Evolutionary conservation across 2,797 vertebrate genomes (phyloP).

Genomic region (Myotis myotis): DNA sequence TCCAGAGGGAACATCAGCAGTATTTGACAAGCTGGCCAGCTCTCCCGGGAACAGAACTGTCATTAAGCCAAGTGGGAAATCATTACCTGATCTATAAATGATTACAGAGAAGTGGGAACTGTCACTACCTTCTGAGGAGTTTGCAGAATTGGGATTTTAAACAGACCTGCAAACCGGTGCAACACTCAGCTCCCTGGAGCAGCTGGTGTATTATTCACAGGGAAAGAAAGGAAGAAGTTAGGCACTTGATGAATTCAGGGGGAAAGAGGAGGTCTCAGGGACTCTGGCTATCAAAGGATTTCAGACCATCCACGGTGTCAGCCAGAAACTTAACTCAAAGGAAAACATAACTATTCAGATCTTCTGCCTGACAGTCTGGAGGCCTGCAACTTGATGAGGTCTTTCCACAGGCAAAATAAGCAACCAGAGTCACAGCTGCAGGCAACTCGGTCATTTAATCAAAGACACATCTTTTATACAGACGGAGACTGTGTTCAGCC

Average conservation of each 20-base stretch:
- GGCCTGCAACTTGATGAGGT: background rate
- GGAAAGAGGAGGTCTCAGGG: conserved; percentile 40
- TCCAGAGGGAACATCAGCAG: conserved; percentile 86
- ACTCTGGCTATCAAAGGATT: conserved; percentile 61
- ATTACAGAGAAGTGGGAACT: conserved; percentile 80
- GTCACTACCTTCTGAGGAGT: conserved; percentile 66
- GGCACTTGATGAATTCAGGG: background rate
- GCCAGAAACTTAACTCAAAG: conserved; percentile 63
- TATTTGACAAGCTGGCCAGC: conserved; percentile 88
- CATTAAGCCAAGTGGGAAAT: conserved; percentile 88
- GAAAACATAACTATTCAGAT: conserved; percentile 54
- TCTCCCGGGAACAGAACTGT: conserved; percentile 84
- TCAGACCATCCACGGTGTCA: conserved; percentile 12
- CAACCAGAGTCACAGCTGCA: background rate
- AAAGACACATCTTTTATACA: background rate
- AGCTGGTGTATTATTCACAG: conserved; percentile 65
- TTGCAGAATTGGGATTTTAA: conserved; percentile 75
- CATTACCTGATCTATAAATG: conserved; percentile 92
- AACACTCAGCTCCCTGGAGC: conserved; percentile 36
- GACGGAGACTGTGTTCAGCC: background rate
- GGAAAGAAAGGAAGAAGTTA: conserved; percentile 16
- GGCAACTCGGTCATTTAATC: background rate
- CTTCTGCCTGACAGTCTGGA: conserved; percentile 50
- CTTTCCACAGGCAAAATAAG: conserved; percentile 1
- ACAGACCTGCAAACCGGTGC: conserved; percentile 39